Conservation (phyloP, 2,113 vertebrate species). For the Atherinomorus stipes region DNA sequence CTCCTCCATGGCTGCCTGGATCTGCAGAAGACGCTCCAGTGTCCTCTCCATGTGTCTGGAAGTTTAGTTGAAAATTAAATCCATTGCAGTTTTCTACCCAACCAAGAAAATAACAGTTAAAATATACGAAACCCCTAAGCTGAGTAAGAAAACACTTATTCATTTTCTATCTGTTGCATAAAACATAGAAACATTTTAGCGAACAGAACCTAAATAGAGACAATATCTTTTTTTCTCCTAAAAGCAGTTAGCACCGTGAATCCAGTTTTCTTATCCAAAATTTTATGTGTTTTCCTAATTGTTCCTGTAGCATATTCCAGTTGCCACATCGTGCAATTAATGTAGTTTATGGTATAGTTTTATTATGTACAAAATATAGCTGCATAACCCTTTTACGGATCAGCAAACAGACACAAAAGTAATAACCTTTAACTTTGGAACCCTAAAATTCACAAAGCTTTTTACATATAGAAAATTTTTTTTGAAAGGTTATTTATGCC, state of each 20-base stretch:
- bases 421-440: neutral
- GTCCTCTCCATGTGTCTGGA: slow-evolving; percentile 91
- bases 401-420: neutral
- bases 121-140: neutral
- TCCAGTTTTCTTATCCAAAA: slow-evolving; percentile 12
- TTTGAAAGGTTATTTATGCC: too few relatives aligned
- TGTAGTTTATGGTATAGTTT: slow-evolving; percentile 46
- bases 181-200: neutral
- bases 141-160: too few relatives aligned
- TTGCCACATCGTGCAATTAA: slow-evolving; percentile 32
- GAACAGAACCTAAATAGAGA: neutral
- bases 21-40: slow-evolving; percentile 92
- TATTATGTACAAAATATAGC: slow-evolving; percentile 31
- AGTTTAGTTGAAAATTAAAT: slow-evolving; percentile 3
- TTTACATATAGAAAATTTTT: neutral
- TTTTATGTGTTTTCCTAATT: slow-evolving; percentile 37
- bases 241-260: neutral
- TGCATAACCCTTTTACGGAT: slow-evolving; percentile 11
- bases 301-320: slow-evolving; percentile 41
- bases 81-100: neutral
- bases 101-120: neutral
- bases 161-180: neutral
- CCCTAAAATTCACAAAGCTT: neutral
- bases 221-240: neutral
- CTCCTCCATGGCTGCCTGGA: slow-evolving; percentile 93